Conservation (phyloP, 2,113 vertebrate species). For the Chitala chitala region DNA sequence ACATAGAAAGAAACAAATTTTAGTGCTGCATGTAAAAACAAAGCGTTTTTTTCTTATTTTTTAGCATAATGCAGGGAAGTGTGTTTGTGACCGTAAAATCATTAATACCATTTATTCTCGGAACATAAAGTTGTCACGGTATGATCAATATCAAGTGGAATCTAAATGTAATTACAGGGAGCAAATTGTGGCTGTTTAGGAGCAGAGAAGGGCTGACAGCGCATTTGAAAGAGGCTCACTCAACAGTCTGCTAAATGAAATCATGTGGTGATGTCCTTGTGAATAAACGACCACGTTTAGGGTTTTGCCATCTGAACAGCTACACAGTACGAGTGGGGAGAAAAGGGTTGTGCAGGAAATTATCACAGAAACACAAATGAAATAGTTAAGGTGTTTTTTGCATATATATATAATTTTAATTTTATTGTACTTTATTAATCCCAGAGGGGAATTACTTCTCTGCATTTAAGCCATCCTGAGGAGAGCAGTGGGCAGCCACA, state of each 20-base stretch:
- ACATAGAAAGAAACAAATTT: too few species aligned
- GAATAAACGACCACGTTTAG: slow-evolving; percentile 3
- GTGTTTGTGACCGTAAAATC: background rate
- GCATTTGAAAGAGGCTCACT: slow-evolving; percentile 4
- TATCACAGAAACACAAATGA: too few species aligned
- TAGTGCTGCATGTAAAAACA: too few species aligned
- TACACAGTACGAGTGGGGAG: background rate
- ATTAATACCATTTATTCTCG: slow-evolving; percentile 13
- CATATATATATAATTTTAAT: too few species aligned
- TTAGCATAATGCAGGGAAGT: background rate
- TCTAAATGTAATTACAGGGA: slow-evolving; percentile 14
- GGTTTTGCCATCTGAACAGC: background rate
- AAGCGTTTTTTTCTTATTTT: too few species aligned
- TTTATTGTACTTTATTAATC: too few species aligned
- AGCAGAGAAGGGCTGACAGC: background rate
- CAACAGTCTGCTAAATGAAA: background rate
- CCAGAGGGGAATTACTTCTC: too few species aligned
- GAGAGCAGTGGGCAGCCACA: too few species aligned
- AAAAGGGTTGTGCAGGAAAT: too few species aligned
- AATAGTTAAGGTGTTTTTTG: too few species aligned
- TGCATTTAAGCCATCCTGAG: too few species aligned
- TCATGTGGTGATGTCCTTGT: background rate
- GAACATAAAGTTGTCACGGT: background rate
- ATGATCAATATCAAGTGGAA: background rate
- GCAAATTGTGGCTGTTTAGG: background rate